A percentile compares a stretch with the other conserved stretches of the same genome.
Conservation (phyloP, 2,888 invertebrate species). For the Panopea generosa region DNA sequence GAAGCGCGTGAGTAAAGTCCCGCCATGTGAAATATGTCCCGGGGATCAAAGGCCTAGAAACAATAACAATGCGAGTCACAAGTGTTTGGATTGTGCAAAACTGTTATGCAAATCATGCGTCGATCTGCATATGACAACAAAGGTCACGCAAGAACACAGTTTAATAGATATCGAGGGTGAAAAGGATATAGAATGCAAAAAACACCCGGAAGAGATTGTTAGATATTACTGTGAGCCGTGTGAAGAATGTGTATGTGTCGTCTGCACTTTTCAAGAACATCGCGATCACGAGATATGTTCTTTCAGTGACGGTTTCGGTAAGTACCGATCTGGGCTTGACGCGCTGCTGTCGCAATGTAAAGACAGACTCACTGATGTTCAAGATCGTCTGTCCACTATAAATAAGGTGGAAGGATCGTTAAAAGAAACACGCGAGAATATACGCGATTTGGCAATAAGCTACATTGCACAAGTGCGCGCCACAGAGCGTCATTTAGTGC, state of each 20-base stretch:
- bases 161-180: conserved; percentile 84
- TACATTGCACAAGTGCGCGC: conserved; percentile 73
- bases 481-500: conserved; percentile 74
- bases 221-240: conserved; percentile 85
- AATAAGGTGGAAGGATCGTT: conserved; percentile 80
- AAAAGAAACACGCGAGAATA: conserved; percentile 81
- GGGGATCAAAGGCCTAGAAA: conserved; percentile 61
- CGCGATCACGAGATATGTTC: conserved; percentile 84
- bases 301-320: conserved; percentile 81
- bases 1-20: conserved; percentile 68
- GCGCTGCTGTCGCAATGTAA: conserved; percentile 71
- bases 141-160: conserved; percentile 83
- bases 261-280: conserved; percentile 85
- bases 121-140: conserved; percentile 82
- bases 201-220: conserved; percentile 82
- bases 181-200: conserved; percentile 84
- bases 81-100: conserved; percentile 84
- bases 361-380: conserved; percentile 72
- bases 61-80: conserved; percentile 78
- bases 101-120: conserved; percentile 82
- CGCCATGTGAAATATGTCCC: conserved; percentile 81
- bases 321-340: conserved; percentile 77
- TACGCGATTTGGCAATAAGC: conserved; percentile 82
- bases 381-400: conserved; percentile 77
- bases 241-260: conserved; percentile 83